Evolutionary conservation across 1,140 invertebrate genomes (phyloP).

Genomic region (Halictus rubicundus): DNA sequence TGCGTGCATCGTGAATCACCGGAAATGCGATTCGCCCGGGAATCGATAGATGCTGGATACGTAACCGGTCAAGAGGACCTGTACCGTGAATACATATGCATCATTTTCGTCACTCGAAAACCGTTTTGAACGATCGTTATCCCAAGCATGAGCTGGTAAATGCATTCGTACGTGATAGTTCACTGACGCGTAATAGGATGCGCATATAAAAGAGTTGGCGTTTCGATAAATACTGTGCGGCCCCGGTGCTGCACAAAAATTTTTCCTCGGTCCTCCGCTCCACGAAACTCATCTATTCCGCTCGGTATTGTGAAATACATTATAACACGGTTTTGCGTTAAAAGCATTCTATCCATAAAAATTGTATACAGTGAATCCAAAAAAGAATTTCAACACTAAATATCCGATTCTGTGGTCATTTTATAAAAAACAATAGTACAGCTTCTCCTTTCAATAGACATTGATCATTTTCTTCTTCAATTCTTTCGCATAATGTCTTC

Average conservation of each 20-base stretch:
- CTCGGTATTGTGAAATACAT: not conserved
- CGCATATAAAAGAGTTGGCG: not conserved
- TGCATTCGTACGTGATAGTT: conserved; percentile 32
- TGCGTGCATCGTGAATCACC: conserved; percentile 66
- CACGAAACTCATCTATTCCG: not conserved
- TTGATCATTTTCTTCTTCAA: too few species aligned
- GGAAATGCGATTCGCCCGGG: conserved; percentile 65
- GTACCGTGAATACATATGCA: conserved; percentile 39
- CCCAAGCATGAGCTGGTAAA: conserved; percentile 6
- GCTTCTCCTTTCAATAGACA: too few species aligned
- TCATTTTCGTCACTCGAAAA: conserved; percentile 61
- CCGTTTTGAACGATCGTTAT: conserved; percentile 34
- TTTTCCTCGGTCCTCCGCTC: not conserved
- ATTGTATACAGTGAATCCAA: too few species aligned
- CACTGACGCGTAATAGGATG: conserved; percentile 8
- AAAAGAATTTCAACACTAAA: too few species aligned
- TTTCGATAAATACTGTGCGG: conserved; percentile 9
- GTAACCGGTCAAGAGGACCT: conserved; percentile 18
- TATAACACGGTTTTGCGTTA: too few species aligned
- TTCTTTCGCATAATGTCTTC: too few species aligned
- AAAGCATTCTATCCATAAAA: too few species aligned
- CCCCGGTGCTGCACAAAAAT: not conserved
- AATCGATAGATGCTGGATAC: conserved; percentile 61
- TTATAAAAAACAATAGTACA: too few species aligned
- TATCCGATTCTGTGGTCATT: too few species aligned